phyloP scores from a whole-genome alignment of 2,888 invertebrate genomes.

The Ecliptopera silaceata region DNA sequence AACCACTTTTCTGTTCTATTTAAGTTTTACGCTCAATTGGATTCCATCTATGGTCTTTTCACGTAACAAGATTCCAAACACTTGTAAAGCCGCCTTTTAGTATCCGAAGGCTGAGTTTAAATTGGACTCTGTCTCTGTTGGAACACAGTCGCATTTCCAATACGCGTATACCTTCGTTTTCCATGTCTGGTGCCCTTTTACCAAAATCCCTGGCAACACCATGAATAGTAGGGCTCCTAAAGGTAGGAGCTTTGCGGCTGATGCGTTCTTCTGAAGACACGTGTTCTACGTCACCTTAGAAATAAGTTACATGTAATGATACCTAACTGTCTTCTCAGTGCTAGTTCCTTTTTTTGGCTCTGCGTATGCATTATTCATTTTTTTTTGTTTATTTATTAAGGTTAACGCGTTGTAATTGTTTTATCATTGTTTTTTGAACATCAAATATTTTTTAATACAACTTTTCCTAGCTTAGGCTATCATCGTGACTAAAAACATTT shows the following conservation, averaged over 20 bases:
- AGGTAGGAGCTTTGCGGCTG: conserved; percentile 66
- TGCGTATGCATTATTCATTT: no score
- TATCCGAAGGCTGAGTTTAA: conserved; percentile 39
- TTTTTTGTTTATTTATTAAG: no score
- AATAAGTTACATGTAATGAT: conserved; percentile 35
- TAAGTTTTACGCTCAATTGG: conserved; percentile 20
- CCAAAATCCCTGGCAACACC: conserved; percentile 75
- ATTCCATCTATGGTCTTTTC: conserved; percentile 29
- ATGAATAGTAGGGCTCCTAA: conserved; percentile 72
- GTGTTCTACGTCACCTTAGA: conserved; percentile 67
- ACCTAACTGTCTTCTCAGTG: not conserved
- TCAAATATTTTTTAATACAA: no score
- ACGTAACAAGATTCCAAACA: conserved; percentile 44
- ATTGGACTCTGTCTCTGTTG: conserved; percentile 42
- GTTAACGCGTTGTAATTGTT: no score
- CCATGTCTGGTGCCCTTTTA: conserved; percentile 66
- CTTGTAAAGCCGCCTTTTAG: conserved; percentile 45
- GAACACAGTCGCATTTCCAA: conserved; percentile 34
- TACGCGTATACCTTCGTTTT: conserved; percentile 64
- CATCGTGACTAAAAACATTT: no score
- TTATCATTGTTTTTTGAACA: no score
- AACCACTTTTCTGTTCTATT: not conserved
- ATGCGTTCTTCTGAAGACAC: conserved; percentile 54
- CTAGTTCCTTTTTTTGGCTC: no score
- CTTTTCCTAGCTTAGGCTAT: no score